These are phyloP conservation scores for Steinernema feltiae DNA, from an alignment of 1,140 invertebrate genomes.

Conservation along the genomic window DNA sequence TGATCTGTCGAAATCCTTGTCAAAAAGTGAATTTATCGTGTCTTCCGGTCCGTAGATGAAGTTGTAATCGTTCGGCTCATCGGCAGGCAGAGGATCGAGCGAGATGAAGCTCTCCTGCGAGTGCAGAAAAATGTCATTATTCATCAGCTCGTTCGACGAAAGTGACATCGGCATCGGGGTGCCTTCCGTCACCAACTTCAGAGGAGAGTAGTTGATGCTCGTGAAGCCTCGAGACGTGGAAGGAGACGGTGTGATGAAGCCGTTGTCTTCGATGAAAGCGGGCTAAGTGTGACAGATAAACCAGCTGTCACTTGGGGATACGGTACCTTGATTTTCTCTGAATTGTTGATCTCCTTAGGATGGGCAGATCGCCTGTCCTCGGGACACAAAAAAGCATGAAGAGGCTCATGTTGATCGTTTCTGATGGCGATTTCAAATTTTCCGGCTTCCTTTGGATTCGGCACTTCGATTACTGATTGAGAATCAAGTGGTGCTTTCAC, in stretches of 20 bases:
- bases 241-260: constrained; percentile 12
- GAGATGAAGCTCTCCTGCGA: constrained; percentile 26
- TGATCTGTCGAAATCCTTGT: constrained; percentile 7
- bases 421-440: constrained; percentile 27
- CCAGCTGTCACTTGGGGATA: constrained; percentile 21
- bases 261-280: constrained; percentile 9
- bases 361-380: background rate
- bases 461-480: constrained; percentile 26
- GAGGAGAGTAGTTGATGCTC: constrained; percentile 18
- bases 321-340: background rate
- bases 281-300: too few species aligned
- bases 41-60: constrained; percentile 20
- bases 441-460: constrained; percentile 15
- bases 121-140: constrained; percentile 20
- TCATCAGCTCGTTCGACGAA: constrained; percentile 10
- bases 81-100: constrained; percentile 19
- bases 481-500: constrained; percentile 49
- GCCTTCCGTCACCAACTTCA: constrained; percentile 34
- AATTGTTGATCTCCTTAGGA: constrained; percentile 18
- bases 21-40: constrained; percentile 23
- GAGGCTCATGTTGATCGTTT: constrained; percentile 23
- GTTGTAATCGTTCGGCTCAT: constrained; percentile 24
- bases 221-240: constrained; percentile 14
- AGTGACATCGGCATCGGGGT: constrained; percentile 9
- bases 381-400: constrained; percentile 21